Evolutionary conservation across 2,797 vertebrate genomes (phyloP).

Genomic region (Prunella strophiata): DNA sequence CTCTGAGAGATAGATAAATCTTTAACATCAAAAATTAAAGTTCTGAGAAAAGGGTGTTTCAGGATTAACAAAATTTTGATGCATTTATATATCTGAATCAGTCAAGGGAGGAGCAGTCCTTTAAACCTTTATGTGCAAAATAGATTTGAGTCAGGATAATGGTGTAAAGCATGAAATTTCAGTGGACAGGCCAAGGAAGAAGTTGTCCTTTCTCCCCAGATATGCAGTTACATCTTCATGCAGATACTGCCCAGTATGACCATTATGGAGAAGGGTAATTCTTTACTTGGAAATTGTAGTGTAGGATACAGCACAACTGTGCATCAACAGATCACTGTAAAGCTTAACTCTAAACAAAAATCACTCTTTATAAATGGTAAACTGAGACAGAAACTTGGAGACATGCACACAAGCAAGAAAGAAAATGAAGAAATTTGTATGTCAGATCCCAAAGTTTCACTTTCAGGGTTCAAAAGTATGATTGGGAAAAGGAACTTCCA

Average conservation of each 20-base stretch:
- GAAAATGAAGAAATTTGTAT: not conserved
- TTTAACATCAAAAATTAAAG: slow-evolving; percentile 62
- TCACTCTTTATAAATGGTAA: not conserved
- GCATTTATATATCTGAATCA: not conserved
- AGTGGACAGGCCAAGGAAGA: not conserved
- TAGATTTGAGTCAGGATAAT: not conserved
- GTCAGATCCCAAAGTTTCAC: not conserved
- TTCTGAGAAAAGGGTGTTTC: slow-evolving; percentile 12
- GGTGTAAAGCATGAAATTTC: not conserved
- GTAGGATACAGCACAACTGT: not conserved
- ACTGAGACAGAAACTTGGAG: not conserved
- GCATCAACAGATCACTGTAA: not conserved
- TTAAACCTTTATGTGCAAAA: not conserved
- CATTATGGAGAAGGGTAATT: not conserved
- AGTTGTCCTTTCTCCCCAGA: not conserved
- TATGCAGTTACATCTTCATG: not conserved
- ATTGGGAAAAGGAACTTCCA: not conserved
- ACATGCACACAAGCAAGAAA: not conserved
- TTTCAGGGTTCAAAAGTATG: not conserved
- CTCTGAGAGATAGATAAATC: slow-evolving; percentile 58
- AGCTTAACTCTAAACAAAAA: not conserved
- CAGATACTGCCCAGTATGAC: not conserved
- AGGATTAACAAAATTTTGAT: slow-evolving; percentile 12
- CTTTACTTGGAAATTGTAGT: not conserved
- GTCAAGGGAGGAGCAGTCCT: not conserved